Base-by-base conservation (phyloP, 2,113 vertebrate species). In the Perognathus longimembris region DNA sequence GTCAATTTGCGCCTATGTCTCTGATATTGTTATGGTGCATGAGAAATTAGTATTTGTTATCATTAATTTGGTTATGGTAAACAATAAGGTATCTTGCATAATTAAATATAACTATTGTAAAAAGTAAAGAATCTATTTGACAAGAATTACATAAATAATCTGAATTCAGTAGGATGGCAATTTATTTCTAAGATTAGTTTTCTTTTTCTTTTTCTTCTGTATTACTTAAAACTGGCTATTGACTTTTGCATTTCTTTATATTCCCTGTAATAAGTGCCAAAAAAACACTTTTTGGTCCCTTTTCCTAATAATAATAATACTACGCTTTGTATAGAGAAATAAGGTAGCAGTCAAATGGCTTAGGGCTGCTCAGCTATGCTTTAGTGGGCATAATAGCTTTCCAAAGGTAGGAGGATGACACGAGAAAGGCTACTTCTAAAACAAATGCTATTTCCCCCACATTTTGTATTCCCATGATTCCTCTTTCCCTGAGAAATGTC, bases 181-280 rank as follows among this genome's bases (percentile, higher is more conserved):
- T 61, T 90, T 61, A 67, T 63, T 66, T 38, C 7, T 21, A 85
- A 85, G 24, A 77, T 81, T 67, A 88, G 8, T 26, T 59, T 87
- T 89, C 59, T 4, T 54, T 54, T 18, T 18, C 50, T 2, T 78
- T 91, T 85, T 36, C 36, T 86, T 80, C 30, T 76, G 14, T 74
- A 36, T 54, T 92, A 77, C 73, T 95, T 50, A 84, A 93, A 94
- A 89, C 42, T 36, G 73, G 5, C 26, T 87, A 1, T 69, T 90
- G 24, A 4, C n/a, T 90, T 77, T 86, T 45, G 1, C 63, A 74
- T 10, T 82, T 84, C 40, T 67, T 88, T 70, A 34, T 12, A 63
- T 70, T 80, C 20, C 57, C 30, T 57, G 36, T 11, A 89, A 17
- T 86, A n/a, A 85, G 2, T 75, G 22, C 26, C 89, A 85, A 91